phyloP scores from a whole-genome alignment of 2,888 invertebrate species.

The Drosophila niveifrons region DNA sequence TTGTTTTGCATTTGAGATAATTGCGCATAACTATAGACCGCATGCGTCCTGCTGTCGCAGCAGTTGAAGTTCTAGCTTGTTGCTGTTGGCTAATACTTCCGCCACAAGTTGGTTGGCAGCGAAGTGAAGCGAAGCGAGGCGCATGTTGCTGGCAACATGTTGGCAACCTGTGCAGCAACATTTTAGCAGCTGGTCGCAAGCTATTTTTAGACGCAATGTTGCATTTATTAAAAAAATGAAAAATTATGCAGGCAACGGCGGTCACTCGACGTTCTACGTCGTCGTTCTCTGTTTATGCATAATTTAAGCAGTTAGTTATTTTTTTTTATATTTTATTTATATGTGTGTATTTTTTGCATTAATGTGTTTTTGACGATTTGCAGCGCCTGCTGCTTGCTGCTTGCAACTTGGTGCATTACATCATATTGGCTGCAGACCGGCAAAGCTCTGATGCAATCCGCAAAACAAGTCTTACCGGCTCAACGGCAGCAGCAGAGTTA shows the following conservation, averaged over 20 bases:
- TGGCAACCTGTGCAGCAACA: conserved; percentile 71
- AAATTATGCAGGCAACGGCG: conserved; percentile 63
- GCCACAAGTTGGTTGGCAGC: conserved; percentile 44
- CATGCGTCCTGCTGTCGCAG: conserved; percentile 31
- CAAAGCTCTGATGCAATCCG: conserved; percentile 72
- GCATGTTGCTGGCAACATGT: conserved; percentile 64
- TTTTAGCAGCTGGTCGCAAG: conserved; percentile 52
- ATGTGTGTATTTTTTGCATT: conserved; percentile 34
- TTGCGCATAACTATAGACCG: conserved; percentile 56
- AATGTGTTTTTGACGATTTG: conserved; percentile 41
- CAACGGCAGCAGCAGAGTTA: conserved; percentile 46
- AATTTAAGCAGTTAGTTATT: conserved; percentile 32
- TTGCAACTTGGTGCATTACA: conserved; percentile 64
- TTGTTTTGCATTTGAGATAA: conserved; percentile 53
- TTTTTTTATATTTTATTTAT: conserved; percentile 29
- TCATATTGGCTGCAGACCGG: conserved; percentile 58
- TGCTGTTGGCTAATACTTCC: conserved; percentile 67
- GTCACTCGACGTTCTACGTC: background rate
- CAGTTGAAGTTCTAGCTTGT: conserved; percentile 31
- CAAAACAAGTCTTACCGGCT: conserved; percentile 77
- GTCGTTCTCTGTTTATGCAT: conserved; percentile 41
- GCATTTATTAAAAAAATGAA: conserved; percentile 78
- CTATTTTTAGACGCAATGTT: conserved; percentile 70
- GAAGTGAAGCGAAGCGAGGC: background rate
- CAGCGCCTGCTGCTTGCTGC: background rate